Percentiles rank a stretch among this genome's conserved stretches.
Conservation (phyloP, 2,888 invertebrate genomes). For the Phrixothrix hirtus region DNA sequence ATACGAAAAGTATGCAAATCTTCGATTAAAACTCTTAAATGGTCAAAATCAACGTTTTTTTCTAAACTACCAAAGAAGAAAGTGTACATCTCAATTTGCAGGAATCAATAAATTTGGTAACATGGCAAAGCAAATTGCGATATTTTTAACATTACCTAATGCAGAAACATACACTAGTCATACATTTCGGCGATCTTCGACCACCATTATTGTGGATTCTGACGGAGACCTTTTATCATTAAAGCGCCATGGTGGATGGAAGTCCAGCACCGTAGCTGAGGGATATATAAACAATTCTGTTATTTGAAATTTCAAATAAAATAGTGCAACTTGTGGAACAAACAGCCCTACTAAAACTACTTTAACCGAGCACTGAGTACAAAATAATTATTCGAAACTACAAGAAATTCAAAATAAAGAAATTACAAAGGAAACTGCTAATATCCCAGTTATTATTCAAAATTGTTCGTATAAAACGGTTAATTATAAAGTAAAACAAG, state of each 20-base stretch:
- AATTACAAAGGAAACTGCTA: too few relatives aligned
- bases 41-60: constrained; percentile 10
- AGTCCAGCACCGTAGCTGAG: constrained; percentile 3
- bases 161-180: constrained; percentile 22
- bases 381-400: too few relatives aligned
- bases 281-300: too few relatives aligned
- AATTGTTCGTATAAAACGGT: too few relatives aligned
- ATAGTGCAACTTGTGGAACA: too few relatives aligned
- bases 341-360: too few relatives aligned
- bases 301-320: constrained; percentile 3
- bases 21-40: constrained; percentile 18
- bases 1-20: constrained; percentile 4
- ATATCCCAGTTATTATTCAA: too few relatives aligned
- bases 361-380: too few relatives aligned
- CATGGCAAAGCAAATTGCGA: constrained; percentile 18
- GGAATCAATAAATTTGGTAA: constrained; percentile 21
- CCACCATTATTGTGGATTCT: constrained; percentile 20
- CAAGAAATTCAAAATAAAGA: too few relatives aligned
- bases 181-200: constrained; percentile 21
- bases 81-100: constrained; percentile 17
- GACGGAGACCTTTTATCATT: constrained; percentile 42
- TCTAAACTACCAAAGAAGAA: constrained; percentile 19
- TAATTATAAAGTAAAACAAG: too few relatives aligned
- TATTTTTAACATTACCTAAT: constrained; percentile 16
- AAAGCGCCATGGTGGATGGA: constrained; percentile 17